Conservation (phyloP, 2,888 invertebrate genomes). For the Allygus modestus region DNA sequence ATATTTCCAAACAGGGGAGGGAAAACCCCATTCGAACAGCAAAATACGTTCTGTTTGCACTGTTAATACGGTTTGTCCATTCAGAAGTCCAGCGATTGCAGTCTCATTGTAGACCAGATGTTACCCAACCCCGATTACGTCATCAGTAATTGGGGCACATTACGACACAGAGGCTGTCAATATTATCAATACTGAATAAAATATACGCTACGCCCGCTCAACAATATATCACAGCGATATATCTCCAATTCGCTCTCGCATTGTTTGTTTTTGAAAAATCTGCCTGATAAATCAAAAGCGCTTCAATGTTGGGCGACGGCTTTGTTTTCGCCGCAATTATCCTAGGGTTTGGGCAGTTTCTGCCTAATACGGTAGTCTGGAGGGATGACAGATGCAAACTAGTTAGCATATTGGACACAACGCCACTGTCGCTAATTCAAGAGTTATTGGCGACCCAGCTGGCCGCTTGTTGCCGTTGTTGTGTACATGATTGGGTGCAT, state of each 20-base stretch:
- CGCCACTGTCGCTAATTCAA: no score
- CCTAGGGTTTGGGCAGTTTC: no score
- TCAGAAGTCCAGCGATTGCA: neutral
- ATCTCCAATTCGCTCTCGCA: constrained; percentile 25
- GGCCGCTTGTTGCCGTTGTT: neutral
- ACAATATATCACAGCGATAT: constrained; percentile 17
- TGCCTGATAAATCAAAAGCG: constrained; percentile 18
- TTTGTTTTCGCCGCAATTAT: neutral
- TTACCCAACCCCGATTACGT: constrained; percentile 32
- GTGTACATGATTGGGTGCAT: neutral
- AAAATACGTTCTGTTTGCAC: constrained; percentile 26
- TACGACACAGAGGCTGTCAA: constrained; percentile 42
- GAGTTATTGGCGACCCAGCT: neutral
- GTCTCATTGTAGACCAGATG: constrained; percentile 18
- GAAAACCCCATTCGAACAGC: constrained; percentile 1
- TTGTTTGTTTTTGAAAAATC: constrained; percentile 50
- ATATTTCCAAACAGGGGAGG: constrained; percentile 1
- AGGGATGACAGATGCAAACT: no score
- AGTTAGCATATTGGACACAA: no score
- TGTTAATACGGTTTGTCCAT: constrained; percentile 25
- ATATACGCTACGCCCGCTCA: constrained; percentile 4
- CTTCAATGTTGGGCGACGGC: neutral
- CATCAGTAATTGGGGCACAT: constrained; percentile 37
- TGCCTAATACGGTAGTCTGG: no score
- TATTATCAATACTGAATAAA: constrained; percentile 56